These are phyloP conservation scores for Jaculus jaculus DNA, from an alignment of 2,113 vertebrate genomes.

Conservation along the genomic window DNA sequence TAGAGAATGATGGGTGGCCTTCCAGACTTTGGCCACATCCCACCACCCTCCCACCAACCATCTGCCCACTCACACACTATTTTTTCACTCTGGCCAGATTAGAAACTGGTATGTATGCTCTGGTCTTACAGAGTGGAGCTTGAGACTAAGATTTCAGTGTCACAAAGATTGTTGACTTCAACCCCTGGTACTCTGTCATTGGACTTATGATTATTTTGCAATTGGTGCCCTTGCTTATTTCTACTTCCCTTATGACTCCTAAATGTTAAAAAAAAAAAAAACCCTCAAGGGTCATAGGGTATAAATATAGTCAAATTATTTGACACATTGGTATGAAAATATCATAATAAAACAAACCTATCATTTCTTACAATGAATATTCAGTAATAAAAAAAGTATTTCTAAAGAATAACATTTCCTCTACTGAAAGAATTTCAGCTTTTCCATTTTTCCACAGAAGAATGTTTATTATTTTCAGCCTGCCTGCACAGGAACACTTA, in stretches of 20 bases:
- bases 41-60: not conserved
- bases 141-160: conserved; percentile 45
- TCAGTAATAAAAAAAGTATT: not conserved
- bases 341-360: not conserved
- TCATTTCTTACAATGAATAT: not conserved
- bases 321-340: not conserved
- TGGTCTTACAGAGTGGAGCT: conserved; percentile 6
- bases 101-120: not conserved
- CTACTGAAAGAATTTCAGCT: conserved; percentile 2
- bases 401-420: not conserved
- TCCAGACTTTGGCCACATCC: not conserved
- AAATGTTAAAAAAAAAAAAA: not conserved
- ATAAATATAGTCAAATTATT: not conserved
- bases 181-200: not conserved
- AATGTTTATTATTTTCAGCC: not conserved
- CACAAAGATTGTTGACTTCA: conserved; percentile 31
- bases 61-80: not conserved
- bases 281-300: not conserved
- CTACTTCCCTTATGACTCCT: not conserved
- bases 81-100: not conserved
- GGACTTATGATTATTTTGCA: not conserved
- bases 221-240: not conserved
- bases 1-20: not conserved
- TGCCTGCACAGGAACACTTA: not conserved
- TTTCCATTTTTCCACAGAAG: not conserved